Percentiles rank a stretch among this genome's conserved stretches.
Evolutionary conservation across 1,140 invertebrate species (phyloP).

Genomic region (Ips typographus): DNA sequence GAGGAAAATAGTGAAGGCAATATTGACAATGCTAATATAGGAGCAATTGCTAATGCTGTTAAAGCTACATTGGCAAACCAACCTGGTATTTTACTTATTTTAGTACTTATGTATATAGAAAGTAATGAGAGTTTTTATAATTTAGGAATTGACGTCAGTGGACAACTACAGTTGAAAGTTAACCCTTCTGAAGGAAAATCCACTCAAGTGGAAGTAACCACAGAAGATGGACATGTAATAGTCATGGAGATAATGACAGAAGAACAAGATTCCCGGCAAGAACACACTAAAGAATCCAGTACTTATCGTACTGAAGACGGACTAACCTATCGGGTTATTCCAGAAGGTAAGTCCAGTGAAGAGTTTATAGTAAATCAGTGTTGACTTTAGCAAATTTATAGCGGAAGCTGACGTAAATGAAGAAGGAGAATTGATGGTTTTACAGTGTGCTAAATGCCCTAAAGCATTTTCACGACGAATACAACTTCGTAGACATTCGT

Average conservation of each 20-base stretch:
- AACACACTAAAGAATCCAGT: neutral
- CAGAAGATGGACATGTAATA: conserved; percentile 52
- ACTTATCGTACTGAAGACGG: neutral
- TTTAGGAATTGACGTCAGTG: conserved; percentile 45
- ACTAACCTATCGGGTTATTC: conserved; percentile 14
- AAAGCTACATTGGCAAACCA: conserved; percentile 49
- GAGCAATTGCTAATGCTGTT: conserved; percentile 51
- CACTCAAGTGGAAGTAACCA: conserved; percentile 54
- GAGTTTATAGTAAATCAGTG: neutral
- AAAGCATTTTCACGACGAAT: conserved; percentile 61
- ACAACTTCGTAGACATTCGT: conserved; percentile 62
- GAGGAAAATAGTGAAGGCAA: conserved; percentile 39
- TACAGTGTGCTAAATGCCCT: conserved; percentile 60
- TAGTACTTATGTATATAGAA: no score
- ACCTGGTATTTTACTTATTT: conserved; percentile 37
- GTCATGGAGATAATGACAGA: conserved; percentile 54
- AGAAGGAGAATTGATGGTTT: conserved; percentile 58
- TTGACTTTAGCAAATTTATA: neutral
- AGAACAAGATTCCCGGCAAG: conserved; percentile 38
- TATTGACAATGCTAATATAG: conserved; percentile 46
- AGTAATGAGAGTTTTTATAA: no score
- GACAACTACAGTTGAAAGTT: conserved; percentile 50
- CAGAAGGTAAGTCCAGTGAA: conserved; percentile 9
- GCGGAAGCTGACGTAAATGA: conserved; percentile 40
- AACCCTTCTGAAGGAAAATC: conserved; percentile 48